phyloP scores from a whole-genome alignment of 2,113 vertebrate genomes.

The Cinclus cinclus region DNA sequence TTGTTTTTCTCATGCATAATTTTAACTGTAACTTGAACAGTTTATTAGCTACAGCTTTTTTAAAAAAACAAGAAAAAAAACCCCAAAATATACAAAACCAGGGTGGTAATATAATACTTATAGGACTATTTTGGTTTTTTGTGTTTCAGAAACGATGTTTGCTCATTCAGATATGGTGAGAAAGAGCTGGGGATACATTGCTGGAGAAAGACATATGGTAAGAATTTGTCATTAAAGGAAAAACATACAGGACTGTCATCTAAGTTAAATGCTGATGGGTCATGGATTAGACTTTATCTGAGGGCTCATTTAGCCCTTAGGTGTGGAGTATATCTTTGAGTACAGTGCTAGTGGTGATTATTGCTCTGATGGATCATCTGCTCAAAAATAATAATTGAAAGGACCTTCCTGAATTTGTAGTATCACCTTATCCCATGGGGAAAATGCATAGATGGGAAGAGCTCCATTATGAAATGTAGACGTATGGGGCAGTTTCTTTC shows the following conservation, averaged over 20 bases:
- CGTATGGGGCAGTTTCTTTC: neutral
- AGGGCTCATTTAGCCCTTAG: conserved; percentile 9
- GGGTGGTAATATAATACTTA: neutral
- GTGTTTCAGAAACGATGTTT: neutral
- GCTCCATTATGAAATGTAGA: neutral
- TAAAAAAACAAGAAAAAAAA: neutral
- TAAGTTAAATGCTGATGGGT: conserved; percentile 11
- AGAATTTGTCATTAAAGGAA: neutral
- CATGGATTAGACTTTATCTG: neutral
- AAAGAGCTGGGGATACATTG: fast-evolving
- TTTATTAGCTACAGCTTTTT: neutral
- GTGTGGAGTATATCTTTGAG: neutral
- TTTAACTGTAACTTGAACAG: neutral
- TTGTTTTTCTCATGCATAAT: neutral
- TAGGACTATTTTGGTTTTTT: neutral
- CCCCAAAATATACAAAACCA: neutral
- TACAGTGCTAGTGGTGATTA: neutral
- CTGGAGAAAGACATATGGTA: neutral
- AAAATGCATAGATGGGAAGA: neutral
- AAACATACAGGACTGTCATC: neutral
- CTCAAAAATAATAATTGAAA: conserved; percentile 40
- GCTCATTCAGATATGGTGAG: neutral
- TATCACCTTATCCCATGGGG: neutral
- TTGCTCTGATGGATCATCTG: conserved; percentile 22
- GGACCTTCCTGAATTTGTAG: neutral